Conservation (phyloP, 2,888 invertebrate species). For the Lepeophtheirus nordmannii region DNA sequence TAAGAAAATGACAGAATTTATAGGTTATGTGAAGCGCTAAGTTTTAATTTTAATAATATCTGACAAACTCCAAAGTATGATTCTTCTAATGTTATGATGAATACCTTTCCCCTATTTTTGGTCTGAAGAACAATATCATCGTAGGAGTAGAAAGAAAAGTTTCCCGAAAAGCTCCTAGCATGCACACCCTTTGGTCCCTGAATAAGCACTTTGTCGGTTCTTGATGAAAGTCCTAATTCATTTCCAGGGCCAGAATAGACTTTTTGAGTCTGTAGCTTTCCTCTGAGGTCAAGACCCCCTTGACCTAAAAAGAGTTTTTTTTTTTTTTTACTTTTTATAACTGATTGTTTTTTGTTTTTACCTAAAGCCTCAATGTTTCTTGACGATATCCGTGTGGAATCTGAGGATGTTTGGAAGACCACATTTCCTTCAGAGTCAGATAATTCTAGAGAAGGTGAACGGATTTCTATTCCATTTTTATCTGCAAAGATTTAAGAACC, state of each 20-base stretch:
- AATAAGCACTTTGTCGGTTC: neutral
- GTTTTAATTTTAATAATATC: no score
- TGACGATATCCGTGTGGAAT: neutral
- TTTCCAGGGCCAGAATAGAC: neutral
- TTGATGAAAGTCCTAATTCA: neutral
- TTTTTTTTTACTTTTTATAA: no score
- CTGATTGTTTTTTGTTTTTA: neutral
- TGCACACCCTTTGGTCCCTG: neutral
- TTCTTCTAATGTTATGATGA: no score
- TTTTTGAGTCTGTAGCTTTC: neutral
- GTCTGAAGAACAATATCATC: neutral
- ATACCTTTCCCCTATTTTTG: neutral
- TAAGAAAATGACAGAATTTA: no score
- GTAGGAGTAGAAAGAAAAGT: neutral
- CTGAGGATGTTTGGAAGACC: neutral
- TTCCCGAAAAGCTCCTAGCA: conserved; percentile 2
- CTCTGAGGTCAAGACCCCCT: neutral
- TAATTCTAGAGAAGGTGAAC: neutral
- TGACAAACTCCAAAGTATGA: no score
- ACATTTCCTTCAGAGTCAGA: neutral
- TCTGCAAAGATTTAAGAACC: neutral
- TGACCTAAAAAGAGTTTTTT: no score
- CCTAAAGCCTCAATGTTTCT: neutral
- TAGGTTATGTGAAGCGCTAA: no score
- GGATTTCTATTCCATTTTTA: neutral